Conservation (phyloP, 2,797 vertebrate genomes). For the Macropodus opercularis region DNA sequence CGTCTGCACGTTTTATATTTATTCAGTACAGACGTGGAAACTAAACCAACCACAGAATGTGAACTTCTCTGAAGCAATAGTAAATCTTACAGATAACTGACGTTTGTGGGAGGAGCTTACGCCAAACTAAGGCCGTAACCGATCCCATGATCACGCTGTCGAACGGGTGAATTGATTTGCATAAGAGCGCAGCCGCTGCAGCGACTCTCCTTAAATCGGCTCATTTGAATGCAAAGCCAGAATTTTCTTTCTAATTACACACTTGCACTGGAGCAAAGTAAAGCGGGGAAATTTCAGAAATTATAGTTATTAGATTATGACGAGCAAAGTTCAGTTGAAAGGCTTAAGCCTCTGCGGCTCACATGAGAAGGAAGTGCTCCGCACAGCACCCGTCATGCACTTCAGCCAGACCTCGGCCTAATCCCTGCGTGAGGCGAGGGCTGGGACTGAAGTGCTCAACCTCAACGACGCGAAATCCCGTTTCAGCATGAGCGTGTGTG, state of each 20-base stretch:
- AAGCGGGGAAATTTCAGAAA: constrained; percentile 68
- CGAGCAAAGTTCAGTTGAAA: constrained; percentile 68
- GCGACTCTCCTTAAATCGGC: constrained; percentile 54
- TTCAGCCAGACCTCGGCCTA: constrained; percentile 44
- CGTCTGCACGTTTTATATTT: too few relatives aligned
- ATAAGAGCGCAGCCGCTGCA: not conserved
- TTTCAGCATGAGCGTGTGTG: too few relatives aligned
- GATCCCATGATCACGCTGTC: too few relatives aligned
- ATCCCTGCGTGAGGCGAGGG: constrained; percentile 14
- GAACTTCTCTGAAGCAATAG: too few relatives aligned
- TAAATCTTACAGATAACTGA: too few relatives aligned
- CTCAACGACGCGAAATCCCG: too few relatives aligned
- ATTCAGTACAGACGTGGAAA: too few relatives aligned
- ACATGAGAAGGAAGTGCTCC: constrained; percentile 49
- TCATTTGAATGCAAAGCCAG: constrained; percentile 73
- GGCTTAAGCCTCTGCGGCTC: constrained; percentile 61
- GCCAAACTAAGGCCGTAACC: too few relatives aligned
- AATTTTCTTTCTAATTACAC: constrained; percentile 73
- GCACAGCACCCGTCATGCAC: constrained; percentile 39
- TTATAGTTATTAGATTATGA: constrained; percentile 75
- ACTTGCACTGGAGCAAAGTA: constrained; percentile 66
- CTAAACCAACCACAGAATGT: too few relatives aligned
- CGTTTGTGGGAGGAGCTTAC: too few relatives aligned
- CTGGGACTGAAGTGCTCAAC: too few relatives aligned
- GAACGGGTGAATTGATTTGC: too few relatives aligned